Evolutionary conservation across 1,140 invertebrate genomes (phyloP).

Genomic region (Gonatopus flavifemur): DNA sequence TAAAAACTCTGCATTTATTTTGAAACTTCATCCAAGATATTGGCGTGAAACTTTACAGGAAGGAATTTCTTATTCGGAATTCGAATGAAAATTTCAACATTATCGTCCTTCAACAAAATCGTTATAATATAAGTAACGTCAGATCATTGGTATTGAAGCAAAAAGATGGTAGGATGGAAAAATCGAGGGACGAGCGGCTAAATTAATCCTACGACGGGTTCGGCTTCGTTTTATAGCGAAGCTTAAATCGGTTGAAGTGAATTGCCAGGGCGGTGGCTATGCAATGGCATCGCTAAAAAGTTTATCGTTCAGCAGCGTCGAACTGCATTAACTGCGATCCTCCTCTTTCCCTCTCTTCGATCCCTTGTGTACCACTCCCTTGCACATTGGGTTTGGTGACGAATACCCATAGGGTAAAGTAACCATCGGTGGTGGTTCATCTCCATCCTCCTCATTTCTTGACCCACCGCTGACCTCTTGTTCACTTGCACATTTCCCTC

Average conservation of each 20-base stretch:
- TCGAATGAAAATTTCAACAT: no score
- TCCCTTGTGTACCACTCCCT: constrained; percentile 9
- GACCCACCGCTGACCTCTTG: neutral
- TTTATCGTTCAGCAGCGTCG: constrained; percentile 22
- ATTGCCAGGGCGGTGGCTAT: no score
- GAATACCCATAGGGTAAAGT: constrained; percentile 16
- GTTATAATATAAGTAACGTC: no score
- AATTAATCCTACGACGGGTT: constrained; percentile 15
- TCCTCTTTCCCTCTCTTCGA: no score
- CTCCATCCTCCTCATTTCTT: neutral
- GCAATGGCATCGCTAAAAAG: constrained; percentile 21
- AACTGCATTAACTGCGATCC: constrained; percentile 25
- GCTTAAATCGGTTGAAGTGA: constrained; percentile 17
- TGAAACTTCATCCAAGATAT: no score
- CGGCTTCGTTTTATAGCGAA: constrained; percentile 5
- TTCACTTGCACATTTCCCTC: neutral
- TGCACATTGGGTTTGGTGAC: constrained; percentile 17
- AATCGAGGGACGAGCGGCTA: no score
- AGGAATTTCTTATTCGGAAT: no score
- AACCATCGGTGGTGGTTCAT: neutral
- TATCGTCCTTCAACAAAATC: no score
- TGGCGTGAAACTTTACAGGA: no score
- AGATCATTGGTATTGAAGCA: no score
- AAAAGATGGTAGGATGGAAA: no score
- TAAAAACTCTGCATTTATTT: no score